Conservation (phyloP, 2,113 vertebrate genomes). For the Riparia riparia region DNA sequence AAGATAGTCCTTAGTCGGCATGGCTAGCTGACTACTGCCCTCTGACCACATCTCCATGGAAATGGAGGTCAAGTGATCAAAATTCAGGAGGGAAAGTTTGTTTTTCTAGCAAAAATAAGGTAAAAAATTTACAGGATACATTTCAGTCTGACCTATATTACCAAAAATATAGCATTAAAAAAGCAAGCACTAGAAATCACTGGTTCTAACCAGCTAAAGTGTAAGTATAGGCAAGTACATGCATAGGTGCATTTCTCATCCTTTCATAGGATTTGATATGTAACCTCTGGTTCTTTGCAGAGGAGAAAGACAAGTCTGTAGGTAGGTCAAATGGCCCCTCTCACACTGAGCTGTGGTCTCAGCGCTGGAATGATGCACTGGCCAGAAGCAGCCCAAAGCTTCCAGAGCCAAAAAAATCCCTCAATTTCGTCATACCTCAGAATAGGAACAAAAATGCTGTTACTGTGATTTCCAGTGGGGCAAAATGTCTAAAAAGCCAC, state of each 20-base stretch:
- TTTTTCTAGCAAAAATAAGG: neutral
- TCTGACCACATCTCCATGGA: conserved; percentile 39
- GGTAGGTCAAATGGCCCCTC: neutral
- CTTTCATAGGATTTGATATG: neutral
- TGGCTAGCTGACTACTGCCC: neutral
- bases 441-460: neutral
- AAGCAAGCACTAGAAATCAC: neutral
- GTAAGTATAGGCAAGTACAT: neutral
- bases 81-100: conserved; percentile 10
- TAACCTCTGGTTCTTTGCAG: neutral
- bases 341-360: neutral
- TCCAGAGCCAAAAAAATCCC: neutral
- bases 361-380: neutral
- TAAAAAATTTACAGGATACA: neutral
- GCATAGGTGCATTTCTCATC: neutral
- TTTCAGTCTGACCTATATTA: neutral
- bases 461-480: neutral
- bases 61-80: conserved; percentile 26
- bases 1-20: neutral
- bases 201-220: neutral
- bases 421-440: neutral
- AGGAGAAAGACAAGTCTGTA: neutral
- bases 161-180: neutral
- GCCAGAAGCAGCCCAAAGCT: neutral
- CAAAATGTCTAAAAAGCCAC: neutral